Evolutionary conservation across 2,888 invertebrate species (phyloP).

Genomic region (Endotricha flammealis): DNA sequence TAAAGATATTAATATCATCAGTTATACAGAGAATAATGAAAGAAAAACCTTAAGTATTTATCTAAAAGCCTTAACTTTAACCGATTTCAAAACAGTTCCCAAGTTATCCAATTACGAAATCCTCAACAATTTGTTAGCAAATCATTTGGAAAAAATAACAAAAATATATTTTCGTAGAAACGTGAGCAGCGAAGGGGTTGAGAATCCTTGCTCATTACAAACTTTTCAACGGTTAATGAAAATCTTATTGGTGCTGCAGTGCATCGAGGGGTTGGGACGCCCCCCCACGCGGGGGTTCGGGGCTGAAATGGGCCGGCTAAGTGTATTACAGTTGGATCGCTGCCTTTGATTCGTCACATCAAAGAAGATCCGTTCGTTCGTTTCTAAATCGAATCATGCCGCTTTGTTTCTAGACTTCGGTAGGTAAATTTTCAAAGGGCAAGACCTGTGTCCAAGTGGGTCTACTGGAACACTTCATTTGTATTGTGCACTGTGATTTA

Average conservation of each 20-base stretch:
- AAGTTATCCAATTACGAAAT: background rate
- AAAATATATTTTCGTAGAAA: conserved; percentile 3
- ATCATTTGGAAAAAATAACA: conserved; percentile 4
- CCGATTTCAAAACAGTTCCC: no score
- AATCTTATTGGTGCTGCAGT: conserved; percentile 70
- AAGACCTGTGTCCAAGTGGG: conserved; percentile 9
- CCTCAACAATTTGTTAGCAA: background rate
- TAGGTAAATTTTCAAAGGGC: conserved; percentile 50
- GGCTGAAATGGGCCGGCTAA: conserved; percentile 71
- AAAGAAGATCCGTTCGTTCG: conserved; percentile 72
- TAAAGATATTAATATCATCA: no score
- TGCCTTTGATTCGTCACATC: conserved; percentile 78
- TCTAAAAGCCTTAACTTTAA: no score
- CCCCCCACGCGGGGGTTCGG: conserved; percentile 28
- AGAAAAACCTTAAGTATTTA: no score
- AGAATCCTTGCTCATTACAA: conserved; percentile 68
- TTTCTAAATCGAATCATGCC: conserved; percentile 70
- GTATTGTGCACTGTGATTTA: background rate
- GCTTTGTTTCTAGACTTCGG: conserved; percentile 66
- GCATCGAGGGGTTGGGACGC: conserved; percentile 36
- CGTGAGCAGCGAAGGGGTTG: conserved; percentile 34
- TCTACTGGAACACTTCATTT: background rate
- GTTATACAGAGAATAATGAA: no score
- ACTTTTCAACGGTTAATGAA: conserved; percentile 74
- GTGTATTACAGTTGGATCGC: conserved; percentile 75